phyloP scores from a whole-genome alignment of 2,113 vertebrate genomes.

The Sciurus niger region DNA sequence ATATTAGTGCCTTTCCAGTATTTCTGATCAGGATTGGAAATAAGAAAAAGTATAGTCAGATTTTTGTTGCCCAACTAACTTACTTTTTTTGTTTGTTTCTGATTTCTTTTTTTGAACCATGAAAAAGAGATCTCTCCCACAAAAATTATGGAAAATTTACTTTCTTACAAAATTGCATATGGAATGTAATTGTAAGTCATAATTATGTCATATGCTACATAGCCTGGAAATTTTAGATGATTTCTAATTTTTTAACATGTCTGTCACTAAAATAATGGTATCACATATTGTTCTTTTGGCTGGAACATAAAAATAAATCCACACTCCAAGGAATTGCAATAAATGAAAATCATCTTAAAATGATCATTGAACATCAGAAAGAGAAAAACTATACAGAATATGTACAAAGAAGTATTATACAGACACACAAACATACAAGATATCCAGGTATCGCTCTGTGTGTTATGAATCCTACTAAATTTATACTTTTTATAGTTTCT shows the following conservation, averaged over 20 bases:
- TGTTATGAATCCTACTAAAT: not conserved
- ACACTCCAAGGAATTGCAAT: not conserved
- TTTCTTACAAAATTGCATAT: constrained; percentile 3
- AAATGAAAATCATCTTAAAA: constrained; percentile 22
- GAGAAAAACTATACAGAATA: not conserved
- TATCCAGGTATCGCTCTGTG: not conserved
- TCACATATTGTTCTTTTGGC: constrained; percentile 52
- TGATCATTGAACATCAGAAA: not conserved
- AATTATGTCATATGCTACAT: not conserved
- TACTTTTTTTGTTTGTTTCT: constrained; percentile 37
- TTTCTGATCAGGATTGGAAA: not conserved
- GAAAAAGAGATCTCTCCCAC: not conserved
- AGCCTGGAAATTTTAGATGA: not conserved
- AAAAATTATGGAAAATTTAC: not conserved
- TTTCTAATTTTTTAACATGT: constrained; percentile 25
- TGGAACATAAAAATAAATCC: constrained; percentile 42
- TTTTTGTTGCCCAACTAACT: not conserved
- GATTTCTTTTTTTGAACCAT: constrained; percentile 16
- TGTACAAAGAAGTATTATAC: not conserved
- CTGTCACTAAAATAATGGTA: not conserved
- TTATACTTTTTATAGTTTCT: not conserved
- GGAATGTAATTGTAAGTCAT: not conserved
- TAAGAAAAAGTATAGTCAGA: not conserved
- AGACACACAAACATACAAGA: not conserved
- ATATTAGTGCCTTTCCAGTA: not conserved